Evolutionary conservation across 2,113 vertebrate species (phyloP).

Genomic region (Panthera tigris): DNA sequence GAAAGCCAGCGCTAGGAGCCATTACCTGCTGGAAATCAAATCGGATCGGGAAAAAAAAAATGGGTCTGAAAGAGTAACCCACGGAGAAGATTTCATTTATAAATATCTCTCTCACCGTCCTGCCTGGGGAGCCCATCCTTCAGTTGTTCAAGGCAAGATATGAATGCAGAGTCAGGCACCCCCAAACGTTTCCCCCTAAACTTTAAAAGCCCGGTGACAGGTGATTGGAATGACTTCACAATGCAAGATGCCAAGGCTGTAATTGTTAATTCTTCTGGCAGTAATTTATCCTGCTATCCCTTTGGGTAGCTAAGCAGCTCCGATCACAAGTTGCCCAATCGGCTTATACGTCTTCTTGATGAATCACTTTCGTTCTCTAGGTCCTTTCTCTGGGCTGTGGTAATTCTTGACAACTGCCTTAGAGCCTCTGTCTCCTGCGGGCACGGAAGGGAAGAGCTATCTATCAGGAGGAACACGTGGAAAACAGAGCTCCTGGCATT

Average conservation of each 20-base stretch:
- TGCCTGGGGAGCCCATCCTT: conserved; percentile 15
- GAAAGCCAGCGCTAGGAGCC: not conserved
- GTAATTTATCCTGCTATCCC: conserved; percentile 71
- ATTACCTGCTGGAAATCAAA: conserved; percentile 36
- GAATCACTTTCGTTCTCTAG: conserved; percentile 58
- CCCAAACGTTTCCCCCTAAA: not conserved
- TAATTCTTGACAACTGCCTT: conserved; percentile 73
- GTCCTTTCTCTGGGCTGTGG: conserved; percentile 55
- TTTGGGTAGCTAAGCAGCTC: conserved; percentile 73
- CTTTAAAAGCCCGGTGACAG: conserved; percentile 33
- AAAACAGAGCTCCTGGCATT: conserved; percentile 15
- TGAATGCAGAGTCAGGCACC: not conserved
- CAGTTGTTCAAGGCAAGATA: conserved; percentile 24
- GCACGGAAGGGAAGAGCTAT: not conserved
- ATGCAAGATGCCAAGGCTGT: conserved; percentile 39
- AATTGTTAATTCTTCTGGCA: conserved; percentile 67
- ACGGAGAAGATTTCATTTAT: conserved; percentile 53
- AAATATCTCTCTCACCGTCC: conserved; percentile 41
- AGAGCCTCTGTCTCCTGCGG: conserved; percentile 41
- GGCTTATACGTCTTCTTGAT: conserved; percentile 73
- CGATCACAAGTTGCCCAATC: conserved; percentile 56
- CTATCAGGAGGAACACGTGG: not conserved
- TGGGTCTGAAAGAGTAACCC: conserved; percentile 17
- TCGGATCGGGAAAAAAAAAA: conserved; percentile 9
- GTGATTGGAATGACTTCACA: conserved; percentile 58